Conservation (phyloP, 2,113 vertebrate species). For the Nyctibius bracteatus region DNA sequence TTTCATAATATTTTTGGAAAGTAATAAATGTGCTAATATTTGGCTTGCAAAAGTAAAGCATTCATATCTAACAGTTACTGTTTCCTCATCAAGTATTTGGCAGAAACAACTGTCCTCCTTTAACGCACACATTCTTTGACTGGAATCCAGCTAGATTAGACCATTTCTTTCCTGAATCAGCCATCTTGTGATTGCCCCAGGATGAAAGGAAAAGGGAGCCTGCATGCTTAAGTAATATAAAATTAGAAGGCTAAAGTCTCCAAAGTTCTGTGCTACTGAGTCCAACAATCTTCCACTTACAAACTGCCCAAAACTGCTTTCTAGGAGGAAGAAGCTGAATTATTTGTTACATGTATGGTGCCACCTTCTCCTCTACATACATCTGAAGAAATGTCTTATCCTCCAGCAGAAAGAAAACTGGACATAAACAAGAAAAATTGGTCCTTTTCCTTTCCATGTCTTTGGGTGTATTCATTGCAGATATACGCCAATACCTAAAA, state of each 20-base stretch:
- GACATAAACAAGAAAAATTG: not conserved
- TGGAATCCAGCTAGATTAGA: not conserved
- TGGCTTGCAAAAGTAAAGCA: not conserved
- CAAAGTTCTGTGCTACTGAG: not conserved
- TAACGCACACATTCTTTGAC: not conserved
- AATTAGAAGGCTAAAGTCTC: not conserved
- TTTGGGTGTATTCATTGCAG: not conserved
- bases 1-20: slow-evolving; percentile 11
- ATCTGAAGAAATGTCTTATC: not conserved
- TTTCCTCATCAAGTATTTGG: not conserved
- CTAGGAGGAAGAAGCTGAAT: not conserved
- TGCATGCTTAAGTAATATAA: not conserved
- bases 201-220: not conserved
- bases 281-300: not conserved
- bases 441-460: accelerated
- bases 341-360: not conserved
- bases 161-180: not conserved
- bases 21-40: not conserved
- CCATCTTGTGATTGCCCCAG: not conserved
- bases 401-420: not conserved
- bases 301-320: not conserved
- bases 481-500: not conserved
- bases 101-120: not conserved
- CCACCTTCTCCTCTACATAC: not conserved
- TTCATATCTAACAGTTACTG: not conserved